Conservation (phyloP, 2,888 invertebrate species). For the Salticus scenicus region DNA sequence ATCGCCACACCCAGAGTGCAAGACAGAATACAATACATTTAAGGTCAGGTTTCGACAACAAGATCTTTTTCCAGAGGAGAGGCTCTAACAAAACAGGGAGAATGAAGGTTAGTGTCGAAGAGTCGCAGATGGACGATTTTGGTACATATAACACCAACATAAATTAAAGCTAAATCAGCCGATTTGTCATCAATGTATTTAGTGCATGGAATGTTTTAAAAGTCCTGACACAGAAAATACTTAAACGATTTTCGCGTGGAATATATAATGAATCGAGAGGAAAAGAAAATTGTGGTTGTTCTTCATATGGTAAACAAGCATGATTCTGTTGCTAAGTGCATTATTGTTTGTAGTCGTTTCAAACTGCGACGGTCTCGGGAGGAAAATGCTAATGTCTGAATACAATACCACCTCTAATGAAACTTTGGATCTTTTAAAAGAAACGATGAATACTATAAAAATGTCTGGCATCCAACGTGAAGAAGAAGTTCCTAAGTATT, state of each 20-base stretch:
- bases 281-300: too few species aligned
- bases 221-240: not conserved
- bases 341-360: not conserved
- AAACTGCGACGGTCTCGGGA: not conserved
- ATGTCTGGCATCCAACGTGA: too few species aligned
- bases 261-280: not conserved
- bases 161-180: not conserved
- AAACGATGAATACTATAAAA: not conserved
- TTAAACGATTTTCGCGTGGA: not conserved
- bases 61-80: not conserved
- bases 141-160: not conserved
- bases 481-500: constrained; percentile 25
- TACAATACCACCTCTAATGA: not conserved
- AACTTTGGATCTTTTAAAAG: not conserved
- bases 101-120: not conserved
- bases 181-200: not conserved
- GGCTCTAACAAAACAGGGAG: not conserved
- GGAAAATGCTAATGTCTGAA: not conserved
- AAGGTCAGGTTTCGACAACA: constrained; percentile 3
- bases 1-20: not conserved
- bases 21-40: not conserved
- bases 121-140: not conserved
- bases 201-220: not conserved
- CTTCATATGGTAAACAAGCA: not conserved
- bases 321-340: not conserved